Conservation (phyloP, 2,113 vertebrate species). For the Corydoras maculifer region DNA sequence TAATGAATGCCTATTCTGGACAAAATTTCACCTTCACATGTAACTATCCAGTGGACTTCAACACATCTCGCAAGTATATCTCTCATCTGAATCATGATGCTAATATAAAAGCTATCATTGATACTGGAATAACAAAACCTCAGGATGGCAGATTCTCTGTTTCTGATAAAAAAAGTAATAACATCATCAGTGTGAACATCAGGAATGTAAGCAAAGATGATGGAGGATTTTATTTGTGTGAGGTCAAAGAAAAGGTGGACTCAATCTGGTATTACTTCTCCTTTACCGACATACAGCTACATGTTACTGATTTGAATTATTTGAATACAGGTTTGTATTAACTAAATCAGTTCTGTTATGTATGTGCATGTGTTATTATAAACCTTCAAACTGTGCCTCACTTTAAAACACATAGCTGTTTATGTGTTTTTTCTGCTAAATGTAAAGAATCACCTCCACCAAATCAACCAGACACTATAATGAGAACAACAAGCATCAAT, state of each 20-base stretch:
- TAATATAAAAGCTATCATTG: neutral
- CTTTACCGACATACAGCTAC: constrained; percentile 6
- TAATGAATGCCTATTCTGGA: neutral
- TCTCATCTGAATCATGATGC: neutral
- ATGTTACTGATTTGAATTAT: constrained; percentile 1
- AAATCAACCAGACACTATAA: neutral
- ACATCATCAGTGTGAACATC: constrained; percentile 8
- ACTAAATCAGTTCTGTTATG: too few species aligned
- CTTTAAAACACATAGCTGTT: too few species aligned
- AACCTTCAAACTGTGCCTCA: too few species aligned
- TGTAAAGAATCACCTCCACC: neutral
- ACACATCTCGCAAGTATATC: neutral
- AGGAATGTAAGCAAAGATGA: neutral
- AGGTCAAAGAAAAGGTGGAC: neutral
- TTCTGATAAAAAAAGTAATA: constrained; percentile 11
- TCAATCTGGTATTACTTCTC: neutral
- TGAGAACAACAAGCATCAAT: too few species aligned
- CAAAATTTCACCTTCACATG: constrained; percentile 2
- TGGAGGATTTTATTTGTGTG: constrained; percentile 16
- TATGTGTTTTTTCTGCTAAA: too few species aligned
- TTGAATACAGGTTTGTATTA: too few species aligned
- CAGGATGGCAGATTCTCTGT: constrained; percentile 10
- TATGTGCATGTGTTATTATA: too few species aligned
- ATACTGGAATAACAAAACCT: neutral
- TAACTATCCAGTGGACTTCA: neutral